A percentile compares a stretch with the other conserved stretches of the same genome.
phyloP scores from a whole-genome alignment of 2,113 vertebrate genomes.

The Microcebus murinus region DNA sequence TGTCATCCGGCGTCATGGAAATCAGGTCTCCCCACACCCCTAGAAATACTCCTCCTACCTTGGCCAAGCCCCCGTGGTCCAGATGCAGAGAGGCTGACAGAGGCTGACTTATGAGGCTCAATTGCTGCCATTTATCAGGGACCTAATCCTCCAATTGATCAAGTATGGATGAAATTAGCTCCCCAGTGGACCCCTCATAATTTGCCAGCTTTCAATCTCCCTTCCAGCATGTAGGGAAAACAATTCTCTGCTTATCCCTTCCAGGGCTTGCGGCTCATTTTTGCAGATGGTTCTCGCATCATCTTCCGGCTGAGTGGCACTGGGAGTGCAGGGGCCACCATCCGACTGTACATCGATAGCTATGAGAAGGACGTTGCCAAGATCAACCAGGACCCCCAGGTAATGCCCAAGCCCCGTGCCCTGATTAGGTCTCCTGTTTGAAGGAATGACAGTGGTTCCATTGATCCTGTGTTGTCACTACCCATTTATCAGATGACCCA shows the following conservation, averaged over 20 bases:
- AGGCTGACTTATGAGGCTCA: neutral
- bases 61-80: neutral
- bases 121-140: neutral
- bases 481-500: neutral
- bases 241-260: neutral
- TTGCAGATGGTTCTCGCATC: constrained; percentile 96
- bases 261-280: constrained; percentile 96
- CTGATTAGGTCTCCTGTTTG: neutral
- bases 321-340: constrained; percentile 96
- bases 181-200: neutral
- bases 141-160: neutral
- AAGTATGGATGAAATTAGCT: neutral
- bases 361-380: constrained; percentile 95
- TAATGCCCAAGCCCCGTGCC: constrained; percentile 64
- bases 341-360: constrained; percentile 98
- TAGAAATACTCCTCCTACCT: neutral
- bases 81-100: neutral
- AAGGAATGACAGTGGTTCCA: neutral
- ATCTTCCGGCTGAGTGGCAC: constrained; percentile 99
- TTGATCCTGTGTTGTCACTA: accelerated
- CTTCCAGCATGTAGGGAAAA: neutral
- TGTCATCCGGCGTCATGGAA: neutral
- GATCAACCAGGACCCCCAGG: constrained; percentile 96
- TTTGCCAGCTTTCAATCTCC: neutral
- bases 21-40: neutral